Evolutionary conservation across 2,888 invertebrate species (phyloP), one percentile per base, ranked within the genome.

Genomic region (Eristalis pertinax): DNA sequence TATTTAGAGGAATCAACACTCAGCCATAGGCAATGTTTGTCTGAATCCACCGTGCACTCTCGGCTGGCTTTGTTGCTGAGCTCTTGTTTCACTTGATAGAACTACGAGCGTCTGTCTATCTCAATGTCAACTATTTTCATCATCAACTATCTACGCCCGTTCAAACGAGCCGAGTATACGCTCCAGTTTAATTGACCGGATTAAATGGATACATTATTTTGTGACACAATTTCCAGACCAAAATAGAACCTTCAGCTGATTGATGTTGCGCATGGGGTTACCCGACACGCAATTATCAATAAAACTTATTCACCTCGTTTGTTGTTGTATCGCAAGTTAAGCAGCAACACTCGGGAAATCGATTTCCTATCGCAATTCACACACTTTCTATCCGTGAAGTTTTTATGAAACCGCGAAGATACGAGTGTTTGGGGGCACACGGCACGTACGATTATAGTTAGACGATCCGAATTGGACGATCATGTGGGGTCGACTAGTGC

Each of bases 401-500:
- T 74, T n/a, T 50, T 50, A 19, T n/a, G 11, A n/a, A 74, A 74
- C 65, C 60, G 76, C 38, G 38, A 60, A 43, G 15, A 58, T 19
- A 10, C 11, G 38, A 29, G n/a, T 41, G 67, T n/a, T 10, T 32
- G 32, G n/a, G 2, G 13, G 43, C 29, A 11, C 38, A 62, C 15
- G 50, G 32, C 73, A 32, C 32, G 35, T 3, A 11, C 2, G 11
- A 10, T 58, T 35, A 8, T 10, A 35, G 56, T 35, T 10, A 4
- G 22, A 32, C 19, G 78, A 64, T 77, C 68, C 26, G 77, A 73
- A 58, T 82, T 56, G 69, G 29, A 72, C 78, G 83, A 86, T 83
- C 74, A 78, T 75, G 72, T 78, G 41, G 38, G n/a, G 58, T 64
- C 75, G 86, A 86, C 86, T 86, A 78, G 62, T 64, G 65, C 24